Evolutionary conservation across 2,797 vertebrate genomes (phyloP).

Genomic region (Gymnopithys bicolor): DNA sequence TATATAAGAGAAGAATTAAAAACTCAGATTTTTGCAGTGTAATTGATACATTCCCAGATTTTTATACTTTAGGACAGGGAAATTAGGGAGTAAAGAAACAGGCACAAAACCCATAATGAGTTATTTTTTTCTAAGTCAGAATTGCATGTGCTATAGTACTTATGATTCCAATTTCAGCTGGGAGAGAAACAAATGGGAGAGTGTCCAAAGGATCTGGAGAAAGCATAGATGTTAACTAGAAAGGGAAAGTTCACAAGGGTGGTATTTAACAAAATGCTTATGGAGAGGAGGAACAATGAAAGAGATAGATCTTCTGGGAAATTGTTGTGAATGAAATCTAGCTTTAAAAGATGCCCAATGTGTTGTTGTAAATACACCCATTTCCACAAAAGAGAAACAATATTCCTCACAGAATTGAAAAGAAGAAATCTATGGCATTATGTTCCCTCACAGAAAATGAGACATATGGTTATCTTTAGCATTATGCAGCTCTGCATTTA

Average conservation of each 20-base stretch:
- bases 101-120: not conserved
- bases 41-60: not conserved
- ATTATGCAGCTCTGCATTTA: constrained; percentile 8
- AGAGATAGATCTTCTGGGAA: not conserved
- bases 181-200: not conserved
- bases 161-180: not conserved
- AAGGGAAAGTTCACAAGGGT: not conserved
- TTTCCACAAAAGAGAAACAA: not conserved
- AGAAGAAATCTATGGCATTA: not conserved
- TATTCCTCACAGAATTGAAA: not conserved
- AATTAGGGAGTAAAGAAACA: not conserved
- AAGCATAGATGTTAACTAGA: not conserved
- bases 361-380: not conserved
- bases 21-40: not conserved
- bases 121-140: not conserved
- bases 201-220: constrained; percentile 10
- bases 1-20: not conserved
- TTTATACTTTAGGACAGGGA: not conserved
- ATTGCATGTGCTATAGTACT: not conserved
- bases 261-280: constrained; percentile 19
- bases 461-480: constrained; percentile 41
- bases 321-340: not conserved
- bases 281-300: not conserved
- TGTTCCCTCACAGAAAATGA: constrained; percentile 23
- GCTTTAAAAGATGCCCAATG: not conserved